Conservation (phyloP, 2,888 invertebrate species). For the Phortica okadai region DNA sequence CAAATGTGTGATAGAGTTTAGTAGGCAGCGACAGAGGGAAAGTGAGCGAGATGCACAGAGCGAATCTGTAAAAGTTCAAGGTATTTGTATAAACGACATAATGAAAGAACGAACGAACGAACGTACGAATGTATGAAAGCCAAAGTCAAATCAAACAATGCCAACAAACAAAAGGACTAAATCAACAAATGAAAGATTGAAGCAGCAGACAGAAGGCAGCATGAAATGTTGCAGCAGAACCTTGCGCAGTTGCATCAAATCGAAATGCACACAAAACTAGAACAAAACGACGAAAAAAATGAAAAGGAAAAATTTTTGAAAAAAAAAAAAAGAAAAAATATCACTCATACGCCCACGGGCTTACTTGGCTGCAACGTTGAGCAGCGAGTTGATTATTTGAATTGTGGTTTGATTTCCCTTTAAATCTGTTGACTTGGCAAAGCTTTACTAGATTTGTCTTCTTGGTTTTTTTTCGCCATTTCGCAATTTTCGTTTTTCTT, state of each 20-base stretch:
- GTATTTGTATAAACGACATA: slow-evolving; percentile 32
- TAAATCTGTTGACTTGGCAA: neutral
- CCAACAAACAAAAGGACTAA: slow-evolving; percentile 34
- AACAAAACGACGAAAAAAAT: neutral
- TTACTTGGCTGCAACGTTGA: slow-evolving; percentile 4
- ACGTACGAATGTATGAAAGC: slow-evolving; percentile 32
- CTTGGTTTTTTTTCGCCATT: neutral
- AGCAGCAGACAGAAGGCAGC: slow-evolving; percentile 3
- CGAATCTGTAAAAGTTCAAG: slow-evolving; percentile 45
- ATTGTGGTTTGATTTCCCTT: slow-evolving; percentile 24
- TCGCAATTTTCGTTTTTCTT: neutral
- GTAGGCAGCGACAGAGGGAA: neutral
- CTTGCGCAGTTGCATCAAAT: neutral
- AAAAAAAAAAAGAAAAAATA: neutral
- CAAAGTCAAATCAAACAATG: slow-evolving; percentile 34
- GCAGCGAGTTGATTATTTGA: slow-evolving; percentile 26
- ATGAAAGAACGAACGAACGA: slow-evolving; percentile 10
- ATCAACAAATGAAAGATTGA: slow-evolving; percentile 34
- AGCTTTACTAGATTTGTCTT: neutral
- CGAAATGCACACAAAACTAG: neutral
- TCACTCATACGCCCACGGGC: neutral
- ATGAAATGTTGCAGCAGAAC: neutral
- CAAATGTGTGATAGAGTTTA: neutral
- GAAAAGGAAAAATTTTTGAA: neutral
- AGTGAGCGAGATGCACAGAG: slow-evolving; percentile 1